A percentile compares a stretch with the other conserved stretches of the same genome.
Evolutionary conservation across 1,140 invertebrate species (phyloP).

Genomic region (Papilio helenus): DNA sequence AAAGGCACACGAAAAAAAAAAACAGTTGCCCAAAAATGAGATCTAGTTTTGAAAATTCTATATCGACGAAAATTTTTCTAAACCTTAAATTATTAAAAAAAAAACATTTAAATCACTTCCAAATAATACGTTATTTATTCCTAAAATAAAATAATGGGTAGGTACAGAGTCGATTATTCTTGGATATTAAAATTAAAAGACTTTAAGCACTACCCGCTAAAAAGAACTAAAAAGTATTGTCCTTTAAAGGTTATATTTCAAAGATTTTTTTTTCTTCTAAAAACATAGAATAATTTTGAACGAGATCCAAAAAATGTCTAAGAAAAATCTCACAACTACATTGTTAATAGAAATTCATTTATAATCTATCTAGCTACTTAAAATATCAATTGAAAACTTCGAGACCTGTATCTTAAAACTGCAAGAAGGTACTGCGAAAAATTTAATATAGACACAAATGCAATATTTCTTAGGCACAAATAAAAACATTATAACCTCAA

Average conservation of each 20-base stretch:
- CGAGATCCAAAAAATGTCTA: slow-evolving; percentile 69
- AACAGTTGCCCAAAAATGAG: slow-evolving; percentile 70
- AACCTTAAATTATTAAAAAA: slow-evolving; percentile 61
- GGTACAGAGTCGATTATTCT: slow-evolving; percentile 55
- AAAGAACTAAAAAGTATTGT: slow-evolving; percentile 50
- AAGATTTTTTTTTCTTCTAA: slow-evolving; percentile 46
- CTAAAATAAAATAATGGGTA: slow-evolving; percentile 58
- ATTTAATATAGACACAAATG: slow-evolving; percentile 8
- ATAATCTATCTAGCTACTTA: slow-evolving; percentile 71
- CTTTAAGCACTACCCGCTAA: slow-evolving; percentile 77
- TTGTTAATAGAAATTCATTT: slow-evolving; percentile 59
- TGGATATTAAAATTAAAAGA: slow-evolving; percentile 53
- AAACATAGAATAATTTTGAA: slow-evolving; percentile 70
- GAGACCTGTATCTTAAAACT: slow-evolving; percentile 39
- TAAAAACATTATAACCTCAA: slow-evolving; percentile 2
- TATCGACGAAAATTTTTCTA: slow-evolving; percentile 64
- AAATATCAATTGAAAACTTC: slow-evolving; percentile 58
- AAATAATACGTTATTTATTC: slow-evolving; percentile 64
- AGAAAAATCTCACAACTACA: slow-evolving; percentile 62
- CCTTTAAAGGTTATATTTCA: not conserved
- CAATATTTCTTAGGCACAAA: slow-evolving; percentile 37
- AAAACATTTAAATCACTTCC: slow-evolving; percentile 57
- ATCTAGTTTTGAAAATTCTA: slow-evolving; percentile 78
- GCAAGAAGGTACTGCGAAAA: slow-evolving; percentile 33
- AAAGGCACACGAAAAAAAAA: slow-evolving; percentile 59